Evolutionary conservation across 2,113 vertebrate genomes (phyloP).

Genomic region (Halichoeres trimaculatus): DNA sequence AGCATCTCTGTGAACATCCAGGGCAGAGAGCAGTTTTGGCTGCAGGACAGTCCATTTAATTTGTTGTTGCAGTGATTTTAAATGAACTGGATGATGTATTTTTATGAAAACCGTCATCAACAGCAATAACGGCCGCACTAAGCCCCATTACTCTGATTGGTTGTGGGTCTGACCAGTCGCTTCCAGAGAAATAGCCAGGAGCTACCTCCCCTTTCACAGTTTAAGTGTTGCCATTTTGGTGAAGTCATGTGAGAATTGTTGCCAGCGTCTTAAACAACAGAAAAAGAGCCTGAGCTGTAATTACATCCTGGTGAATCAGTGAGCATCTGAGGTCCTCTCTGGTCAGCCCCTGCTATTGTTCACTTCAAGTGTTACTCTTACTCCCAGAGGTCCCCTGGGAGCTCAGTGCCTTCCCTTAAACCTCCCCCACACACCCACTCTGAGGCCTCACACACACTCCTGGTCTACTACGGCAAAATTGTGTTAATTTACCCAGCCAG

Average conservation of each 20-base stretch:
- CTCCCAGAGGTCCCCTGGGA: conserved; percentile 80
- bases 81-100: no score
- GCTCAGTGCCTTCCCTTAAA: conserved; percentile 52
- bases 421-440: conserved; percentile 35
- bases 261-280: conserved; percentile 5
- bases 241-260: neutral
- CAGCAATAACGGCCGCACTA: no score
- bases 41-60: no score
- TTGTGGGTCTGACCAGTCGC: no score
- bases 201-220: neutral
- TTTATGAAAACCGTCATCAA: no score
- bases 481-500: conserved; percentile 95
- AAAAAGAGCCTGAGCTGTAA: conserved; percentile 57
- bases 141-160: no score
- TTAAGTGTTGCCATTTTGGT: neutral
- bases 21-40: no score
- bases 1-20: no score
- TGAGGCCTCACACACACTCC: conserved; percentile 26
- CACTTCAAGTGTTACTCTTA: conserved; percentile 78
- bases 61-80: no score
- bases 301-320: conserved; percentile 48
- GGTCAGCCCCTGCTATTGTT: conserved; percentile 81
- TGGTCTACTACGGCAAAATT: conserved; percentile 87
- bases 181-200: no score
- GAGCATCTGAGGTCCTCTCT: conserved; percentile 62